Conservation (phyloP, 2,797 vertebrate species). For the Rhinatrema bivittatum region DNA sequence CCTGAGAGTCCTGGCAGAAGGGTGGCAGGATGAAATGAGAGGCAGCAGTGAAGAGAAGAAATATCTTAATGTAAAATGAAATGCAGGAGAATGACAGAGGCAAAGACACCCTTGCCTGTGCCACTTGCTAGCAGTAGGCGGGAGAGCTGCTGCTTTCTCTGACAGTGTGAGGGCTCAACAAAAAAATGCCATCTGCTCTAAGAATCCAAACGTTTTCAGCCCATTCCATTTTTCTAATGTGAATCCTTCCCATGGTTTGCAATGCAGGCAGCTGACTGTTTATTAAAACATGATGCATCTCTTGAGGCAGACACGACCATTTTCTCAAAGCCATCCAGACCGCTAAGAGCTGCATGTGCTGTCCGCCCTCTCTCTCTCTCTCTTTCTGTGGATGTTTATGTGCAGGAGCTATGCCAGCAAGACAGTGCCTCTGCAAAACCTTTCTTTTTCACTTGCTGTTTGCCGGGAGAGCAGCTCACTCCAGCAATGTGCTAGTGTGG, state of each 20-base stretch:
- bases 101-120: too few species aligned
- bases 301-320: background rate
- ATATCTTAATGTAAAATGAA: too few species aligned
- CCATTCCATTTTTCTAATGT: background rate
- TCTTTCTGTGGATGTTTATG: background rate
- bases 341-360: background rate
- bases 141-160: too few species aligned
- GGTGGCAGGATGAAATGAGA: too few species aligned
- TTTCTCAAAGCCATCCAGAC: background rate
- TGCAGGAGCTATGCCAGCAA: background rate
- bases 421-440: background rate
- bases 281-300: background rate
- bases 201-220: too few species aligned
- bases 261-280: background rate
- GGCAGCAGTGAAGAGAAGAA: too few species aligned
- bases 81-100: too few species aligned
- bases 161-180: too few species aligned
- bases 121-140: too few species aligned
- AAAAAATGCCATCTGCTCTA: too few species aligned
- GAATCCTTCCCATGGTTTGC: background rate
- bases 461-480: background rate
- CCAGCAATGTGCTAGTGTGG: slow-evolving; percentile 32
- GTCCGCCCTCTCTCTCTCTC: background rate
- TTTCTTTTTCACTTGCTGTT: slow-evolving; percentile 5
- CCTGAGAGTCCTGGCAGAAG: too few species aligned